Base-by-base conservation (phyloP, 2,113 vertebrate genomes). In the Rostratula benghalensis region DNA sequence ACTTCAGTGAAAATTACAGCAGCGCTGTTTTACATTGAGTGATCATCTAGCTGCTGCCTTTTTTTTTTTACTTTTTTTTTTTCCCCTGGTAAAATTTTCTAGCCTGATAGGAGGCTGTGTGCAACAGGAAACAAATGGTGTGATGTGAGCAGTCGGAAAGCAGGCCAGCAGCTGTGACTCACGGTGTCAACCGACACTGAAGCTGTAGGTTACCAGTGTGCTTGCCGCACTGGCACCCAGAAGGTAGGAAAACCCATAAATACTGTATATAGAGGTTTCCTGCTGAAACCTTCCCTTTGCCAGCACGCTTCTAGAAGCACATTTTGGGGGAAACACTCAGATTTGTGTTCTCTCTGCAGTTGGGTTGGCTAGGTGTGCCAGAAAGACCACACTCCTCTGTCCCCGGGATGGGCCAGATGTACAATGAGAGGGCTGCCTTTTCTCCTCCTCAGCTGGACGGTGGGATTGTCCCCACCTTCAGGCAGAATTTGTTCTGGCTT, bases 361-460 rank as follows among this genome's bases (percentile, higher is more conserved):
- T 13, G 9, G 2, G 2, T 43, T 89, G 53, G 73, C 18, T 48
- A 61, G 84, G 76, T 50, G 12, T 7, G 27, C 13, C 37, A 73
- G 45, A 45, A 79, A 24, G 33, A 82, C 31, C 12, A 4, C 53
- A 51, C 37, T 76, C 65, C 13, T 85, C 53, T 79, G 57, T 53
- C 23, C 25, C 25, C 1, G 9, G 75, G 25, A 27, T 2, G 2
- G 20, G 50, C 35, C 25, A 33, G 51, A 39, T 0, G 1, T 16
- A 30, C 19, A 11, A 0, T 5, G 60, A 43, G 54, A 54, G 46
- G 10, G 51, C 37, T 61, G 48, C 30, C 22, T 28, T 23, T 50
- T 67, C 1, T 0, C 0, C 0, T 65, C 0, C 0, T 65, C 59
- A 57, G 61, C n/a, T 1, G 0, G 13, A n/a, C 0, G 0, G 41